Percentiles rank a stretch among this genome's conserved stretches.
These are phyloP conservation scores for Marasmarcha lunaedactyla DNA, from an alignment of 2,888 invertebrate genomes.

Conservation along the genomic window DNA sequence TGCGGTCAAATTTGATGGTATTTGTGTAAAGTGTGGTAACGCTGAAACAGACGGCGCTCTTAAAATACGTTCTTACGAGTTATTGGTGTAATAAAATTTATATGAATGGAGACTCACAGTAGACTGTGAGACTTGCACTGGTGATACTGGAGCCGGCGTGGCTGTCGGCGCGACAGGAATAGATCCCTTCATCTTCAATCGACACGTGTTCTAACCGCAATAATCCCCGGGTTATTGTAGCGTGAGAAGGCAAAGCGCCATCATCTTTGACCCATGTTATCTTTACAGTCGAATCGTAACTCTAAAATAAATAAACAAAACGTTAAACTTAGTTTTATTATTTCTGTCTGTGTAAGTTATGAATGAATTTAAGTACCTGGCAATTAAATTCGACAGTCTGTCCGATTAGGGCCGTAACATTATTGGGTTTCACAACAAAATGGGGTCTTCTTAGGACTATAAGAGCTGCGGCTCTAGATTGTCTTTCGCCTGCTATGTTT, in stretches of 20 bases:
- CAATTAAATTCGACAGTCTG: conserved; percentile 90
- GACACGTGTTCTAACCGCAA: conserved; percentile 86
- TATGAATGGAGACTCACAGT: conserved; percentile 79
- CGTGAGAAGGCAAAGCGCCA: conserved; percentile 48
- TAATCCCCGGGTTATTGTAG: conserved; percentile 50
- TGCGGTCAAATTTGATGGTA: conserved; percentile 89
- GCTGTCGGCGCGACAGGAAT: conserved; percentile 93
- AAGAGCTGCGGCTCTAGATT: conserved; percentile 83
- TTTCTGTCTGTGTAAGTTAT: neutral
- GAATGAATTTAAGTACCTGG: conserved; percentile 44
- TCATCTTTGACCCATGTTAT: conserved; percentile 64
- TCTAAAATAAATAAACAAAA: conserved; percentile 33
- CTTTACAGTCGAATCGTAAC: conserved; percentile 55
- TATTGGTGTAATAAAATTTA: conserved; percentile 53
- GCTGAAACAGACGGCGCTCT: conserved; percentile 75
- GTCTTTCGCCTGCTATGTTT: conserved; percentile 89
- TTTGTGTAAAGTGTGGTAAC: conserved; percentile 86
- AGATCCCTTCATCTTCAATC: conserved; percentile 88
- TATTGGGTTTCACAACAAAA: conserved; percentile 87
- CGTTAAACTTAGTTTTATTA: neutral
- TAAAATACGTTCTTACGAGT: conserved; percentile 48
- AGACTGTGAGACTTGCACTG: conserved; percentile 88
- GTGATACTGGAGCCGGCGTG: conserved; percentile 89
- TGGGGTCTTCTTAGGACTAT: conserved; percentile 89
- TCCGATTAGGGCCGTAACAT: conserved; percentile 85